These are phyloP conservation scores for Limosa lapponica DNA, from an alignment of 2,797 vertebrate species.

Conservation along the genomic window DNA sequence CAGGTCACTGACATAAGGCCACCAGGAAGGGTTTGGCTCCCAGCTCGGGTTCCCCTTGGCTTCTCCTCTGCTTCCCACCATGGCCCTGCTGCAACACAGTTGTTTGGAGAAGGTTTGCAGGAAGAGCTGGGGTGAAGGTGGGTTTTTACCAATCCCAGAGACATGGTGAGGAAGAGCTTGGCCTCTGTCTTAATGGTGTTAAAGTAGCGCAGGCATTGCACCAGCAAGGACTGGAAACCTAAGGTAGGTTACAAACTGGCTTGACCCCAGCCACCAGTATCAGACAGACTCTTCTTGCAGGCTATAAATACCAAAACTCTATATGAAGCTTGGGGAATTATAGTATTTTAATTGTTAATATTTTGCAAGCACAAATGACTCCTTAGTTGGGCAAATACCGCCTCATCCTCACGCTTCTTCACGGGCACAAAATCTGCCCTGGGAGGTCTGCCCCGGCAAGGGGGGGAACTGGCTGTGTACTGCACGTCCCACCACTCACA, in stretches of 20 bases:
- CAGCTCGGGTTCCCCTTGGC: neutral
- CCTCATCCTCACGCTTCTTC: neutral
- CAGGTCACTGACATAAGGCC: accelerated
- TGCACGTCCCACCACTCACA: neutral
- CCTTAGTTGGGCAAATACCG: neutral
- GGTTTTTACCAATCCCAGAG: neutral
- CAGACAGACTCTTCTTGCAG: neutral
- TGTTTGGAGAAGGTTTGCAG: neutral
- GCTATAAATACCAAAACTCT: neutral
- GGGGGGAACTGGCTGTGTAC: accelerated
- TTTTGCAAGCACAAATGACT: neutral
- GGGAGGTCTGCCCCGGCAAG: neutral
- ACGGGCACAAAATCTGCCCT: neutral
- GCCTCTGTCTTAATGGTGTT: neutral
- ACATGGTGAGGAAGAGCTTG: accelerated
- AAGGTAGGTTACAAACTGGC: neutral
- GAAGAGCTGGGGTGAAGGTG: neutral
- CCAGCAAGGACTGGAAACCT: neutral
- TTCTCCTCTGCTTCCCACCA: neutral
- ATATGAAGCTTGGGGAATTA: neutral
- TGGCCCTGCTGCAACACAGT: accelerated
- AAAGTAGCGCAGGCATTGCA: neutral
- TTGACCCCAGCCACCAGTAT: neutral
- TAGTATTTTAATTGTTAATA: neutral
- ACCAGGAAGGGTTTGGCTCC: neutral